Base-by-base conservation (phyloP, 1,140 invertebrate species). In the Drosophila kohkoa region DNA sequence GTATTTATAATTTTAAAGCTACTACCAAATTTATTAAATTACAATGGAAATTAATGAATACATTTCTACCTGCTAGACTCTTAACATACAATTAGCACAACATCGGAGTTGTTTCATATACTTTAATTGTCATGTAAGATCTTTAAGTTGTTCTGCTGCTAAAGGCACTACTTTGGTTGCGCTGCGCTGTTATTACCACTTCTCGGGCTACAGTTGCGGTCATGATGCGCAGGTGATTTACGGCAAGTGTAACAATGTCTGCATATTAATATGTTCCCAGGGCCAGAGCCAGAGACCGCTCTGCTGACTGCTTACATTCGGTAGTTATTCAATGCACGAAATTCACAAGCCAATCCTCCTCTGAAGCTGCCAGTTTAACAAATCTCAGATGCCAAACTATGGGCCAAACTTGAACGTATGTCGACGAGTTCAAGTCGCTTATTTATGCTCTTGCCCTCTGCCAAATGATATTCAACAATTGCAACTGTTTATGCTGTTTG, bases 251-350 rank as follows among this genome's bases (percentile, higher is more conserved):
- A 67, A 87, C 83, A 65, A 46, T 60, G 83, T 83, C 83, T 87
- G 83, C 83, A 87, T 87, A 89, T 83, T 87, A 87, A 87, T 83
- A 77, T 79, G 83, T 76, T 35, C 10, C 41, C 54, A 20, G n/a
- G 5, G 15, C 52, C 32, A 6, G 35, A 38, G 8, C 7, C 35
- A 6, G 30, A 32, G 30, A 16, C 7, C n/a, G 28, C 28, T n/a
- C 28, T 7, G 25, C 35, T 7, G 20, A 30, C 38, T 71, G 10
- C 49, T 68, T 30, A 63, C 51, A 51, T 57, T 75, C 66, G 35
- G 63, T 25, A 25, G 20, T 70, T 70, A 70, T 75, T 70, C 66
- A 57, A 63, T 55, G 71, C 71, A 74, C 71, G 71, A 66, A 75
- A 51, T 43, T 51, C 45, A 20, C 45, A 55, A 32, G 30, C 49